A percentile compares a stretch with the other conserved stretches of the same genome.
Evolutionary conservation across 2,888 invertebrate genomes (phyloP).

Genomic region (Branchinecta sandiegonensis): DNA sequence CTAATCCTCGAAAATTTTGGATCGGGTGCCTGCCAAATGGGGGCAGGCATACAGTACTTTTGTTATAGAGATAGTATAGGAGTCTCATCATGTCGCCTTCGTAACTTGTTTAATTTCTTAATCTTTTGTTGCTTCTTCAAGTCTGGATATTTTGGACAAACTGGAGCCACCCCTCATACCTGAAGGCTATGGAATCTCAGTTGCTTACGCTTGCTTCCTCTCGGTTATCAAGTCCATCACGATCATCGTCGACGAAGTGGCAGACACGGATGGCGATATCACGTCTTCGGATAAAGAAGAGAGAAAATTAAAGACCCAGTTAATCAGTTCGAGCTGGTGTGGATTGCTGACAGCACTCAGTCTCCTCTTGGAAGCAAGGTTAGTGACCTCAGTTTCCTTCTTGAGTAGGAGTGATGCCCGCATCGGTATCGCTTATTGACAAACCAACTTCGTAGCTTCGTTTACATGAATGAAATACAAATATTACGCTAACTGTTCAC

Average conservation of each 20-base stretch:
- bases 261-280: background rate
- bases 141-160: conserved; percentile 91
- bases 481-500: no score
- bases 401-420: no score
- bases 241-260: conserved; percentile 45
- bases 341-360: conserved; percentile 80
- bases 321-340: conserved; percentile 89
- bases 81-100: conserved; percentile 20
- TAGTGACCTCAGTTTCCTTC: conserved; percentile 24
- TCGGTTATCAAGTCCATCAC: conserved; percentile 78
- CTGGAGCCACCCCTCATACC: conserved; percentile 81
- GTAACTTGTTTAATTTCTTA: conserved; percentile 25
- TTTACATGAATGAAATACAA: no score
- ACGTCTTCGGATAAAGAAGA: conserved; percentile 32
- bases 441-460: no score
- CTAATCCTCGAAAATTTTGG: no score
- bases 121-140: conserved; percentile 34
- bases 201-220: conserved; percentile 82
- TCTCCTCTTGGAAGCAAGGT: conserved; percentile 78
- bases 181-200: conserved; percentile 94
- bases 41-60: no score
- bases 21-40: no score
- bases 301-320: conserved; percentile 47
- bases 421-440: no score
- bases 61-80: background rate